Conservation (phyloP, 2,888 invertebrate species). For the Tenthredo distinguenda region DNA sequence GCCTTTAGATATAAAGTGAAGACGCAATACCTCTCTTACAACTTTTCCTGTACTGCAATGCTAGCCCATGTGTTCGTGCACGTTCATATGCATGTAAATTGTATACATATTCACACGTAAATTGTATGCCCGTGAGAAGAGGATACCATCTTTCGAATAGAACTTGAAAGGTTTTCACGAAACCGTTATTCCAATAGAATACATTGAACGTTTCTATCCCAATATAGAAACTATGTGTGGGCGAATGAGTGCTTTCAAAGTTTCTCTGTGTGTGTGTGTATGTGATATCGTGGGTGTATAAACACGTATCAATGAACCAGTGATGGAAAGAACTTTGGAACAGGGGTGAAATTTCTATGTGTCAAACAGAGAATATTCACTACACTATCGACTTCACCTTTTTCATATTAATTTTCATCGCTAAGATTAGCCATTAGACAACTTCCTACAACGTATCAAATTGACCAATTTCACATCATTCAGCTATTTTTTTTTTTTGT, state of each 20-base stretch:
- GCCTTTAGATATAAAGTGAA: background rate
- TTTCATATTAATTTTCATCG: background rate
- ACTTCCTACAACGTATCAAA: background rate
- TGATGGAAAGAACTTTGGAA: background rate
- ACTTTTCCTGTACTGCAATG: background rate
- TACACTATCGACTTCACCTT: no score
- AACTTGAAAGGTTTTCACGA: conserved; percentile 35
- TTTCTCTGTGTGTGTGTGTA: background rate
- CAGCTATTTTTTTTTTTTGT: background rate
- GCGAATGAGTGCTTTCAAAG: background rate
- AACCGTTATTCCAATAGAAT: conserved; percentile 41
- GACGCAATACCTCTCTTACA: background rate
- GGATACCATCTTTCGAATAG: conserved; percentile 27
- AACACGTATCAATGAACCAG: background rate
- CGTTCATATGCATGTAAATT: background rate
- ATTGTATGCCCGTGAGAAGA: conserved; percentile 8
- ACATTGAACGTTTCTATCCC: conserved; percentile 43
- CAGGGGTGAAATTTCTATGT: background rate
- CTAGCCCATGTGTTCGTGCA: background rate
- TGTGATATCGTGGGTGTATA: background rate
- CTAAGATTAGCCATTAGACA: background rate
- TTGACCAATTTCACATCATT: background rate
- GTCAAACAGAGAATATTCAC: background rate
- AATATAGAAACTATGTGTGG: background rate
- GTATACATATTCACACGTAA: background rate